A percentile compares a stretch with the other conserved stretches of the same genome.
These are phyloP conservation scores for Callosobruchus maculatus DNA, from an alignment of 2,888 invertebrate species.

Conservation along the genomic window DNA sequence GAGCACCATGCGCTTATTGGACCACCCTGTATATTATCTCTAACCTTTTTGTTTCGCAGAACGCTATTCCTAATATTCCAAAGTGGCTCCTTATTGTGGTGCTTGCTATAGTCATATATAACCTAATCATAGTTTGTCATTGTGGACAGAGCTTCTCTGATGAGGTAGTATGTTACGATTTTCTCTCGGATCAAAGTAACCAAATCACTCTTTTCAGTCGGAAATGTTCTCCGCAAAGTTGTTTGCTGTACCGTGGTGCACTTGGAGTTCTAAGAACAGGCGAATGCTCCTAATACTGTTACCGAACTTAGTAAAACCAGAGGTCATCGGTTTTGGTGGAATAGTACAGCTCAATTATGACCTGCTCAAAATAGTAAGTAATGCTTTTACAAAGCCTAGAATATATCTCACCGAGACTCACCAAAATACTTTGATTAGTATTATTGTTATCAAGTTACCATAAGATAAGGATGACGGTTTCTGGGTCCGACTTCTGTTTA, in stretches of 20 bases:
- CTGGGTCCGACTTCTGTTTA: too few relatives aligned
- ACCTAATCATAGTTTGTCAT: not conserved
- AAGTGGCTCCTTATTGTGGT: not conserved
- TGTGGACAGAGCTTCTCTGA: not conserved
- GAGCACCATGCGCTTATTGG: too few relatives aligned
- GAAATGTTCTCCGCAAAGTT: not conserved
- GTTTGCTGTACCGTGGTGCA: not conserved
- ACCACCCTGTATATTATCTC: too few relatives aligned
- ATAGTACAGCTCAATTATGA: not conserved
- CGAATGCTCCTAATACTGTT: not conserved
- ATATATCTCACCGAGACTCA: too few relatives aligned
- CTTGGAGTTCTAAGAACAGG: not conserved
- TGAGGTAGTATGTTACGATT: not conserved
- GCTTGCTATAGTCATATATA: not conserved
- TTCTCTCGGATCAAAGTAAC: not conserved
- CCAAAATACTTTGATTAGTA: too few relatives aligned
- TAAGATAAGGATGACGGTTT: too few relatives aligned
- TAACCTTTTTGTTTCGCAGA: not conserved
- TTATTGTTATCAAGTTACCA: too few relatives aligned
- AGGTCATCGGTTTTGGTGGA: not conserved
- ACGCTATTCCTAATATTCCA: not conserved
- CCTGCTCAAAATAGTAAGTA: not conserved
- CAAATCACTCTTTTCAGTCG: not conserved
- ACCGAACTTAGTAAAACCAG: not conserved
- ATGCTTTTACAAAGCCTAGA: not conserved